These are phyloP conservation scores for Drosophila suzukii DNA, from an alignment of 1,140 invertebrate genomes.

Conservation along the genomic window DNA sequence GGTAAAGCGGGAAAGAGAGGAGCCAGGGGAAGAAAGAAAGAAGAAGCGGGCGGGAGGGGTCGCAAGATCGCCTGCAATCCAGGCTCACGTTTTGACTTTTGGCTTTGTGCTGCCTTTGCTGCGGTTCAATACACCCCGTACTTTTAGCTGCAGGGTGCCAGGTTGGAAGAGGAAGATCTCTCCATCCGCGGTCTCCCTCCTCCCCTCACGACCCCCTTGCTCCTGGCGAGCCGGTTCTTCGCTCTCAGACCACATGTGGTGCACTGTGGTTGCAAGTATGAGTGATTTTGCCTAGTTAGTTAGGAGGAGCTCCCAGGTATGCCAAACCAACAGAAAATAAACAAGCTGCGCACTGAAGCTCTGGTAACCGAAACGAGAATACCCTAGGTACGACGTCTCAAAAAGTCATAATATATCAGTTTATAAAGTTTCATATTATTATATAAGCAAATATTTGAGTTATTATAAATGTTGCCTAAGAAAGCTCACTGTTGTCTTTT, in stretches of 20 bases:
- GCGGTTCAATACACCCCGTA: constrained; percentile 74
- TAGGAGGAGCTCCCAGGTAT: constrained; percentile 50
- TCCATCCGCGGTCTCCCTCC: constrained; percentile 15
- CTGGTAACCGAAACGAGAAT: not conserved
- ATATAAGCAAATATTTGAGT: not conserved
- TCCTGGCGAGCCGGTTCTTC: constrained; percentile 65
- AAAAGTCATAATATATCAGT: not conserved
- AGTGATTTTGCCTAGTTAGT: constrained; percentile 81
- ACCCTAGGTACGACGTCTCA: constrained; percentile 1
- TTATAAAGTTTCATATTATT: not conserved
- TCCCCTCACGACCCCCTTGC: not conserved
- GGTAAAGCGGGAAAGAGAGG: not conserved
- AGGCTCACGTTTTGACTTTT: constrained; percentile 83
- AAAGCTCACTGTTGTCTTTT: too few species aligned
- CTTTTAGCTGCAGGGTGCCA: constrained; percentile 78
- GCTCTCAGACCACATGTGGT: constrained; percentile 68
- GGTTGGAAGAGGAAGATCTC: constrained; percentile 40
- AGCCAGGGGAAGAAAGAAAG: not conserved
- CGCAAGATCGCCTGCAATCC: constrained; percentile 44
- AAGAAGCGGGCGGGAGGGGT: not conserved
- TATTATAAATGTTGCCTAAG: too few species aligned
- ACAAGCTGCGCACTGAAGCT: not conserved
- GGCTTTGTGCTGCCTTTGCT: constrained; percentile 42
- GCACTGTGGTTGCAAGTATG: constrained; percentile 51
- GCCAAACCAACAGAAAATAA: constrained; percentile 32